Percentiles rank a stretch among this genome's conserved stretches.
These are phyloP conservation scores for Thecophora atra DNA, from an alignment of 2,888 invertebrate genomes.

Conservation along the genomic window DNA sequence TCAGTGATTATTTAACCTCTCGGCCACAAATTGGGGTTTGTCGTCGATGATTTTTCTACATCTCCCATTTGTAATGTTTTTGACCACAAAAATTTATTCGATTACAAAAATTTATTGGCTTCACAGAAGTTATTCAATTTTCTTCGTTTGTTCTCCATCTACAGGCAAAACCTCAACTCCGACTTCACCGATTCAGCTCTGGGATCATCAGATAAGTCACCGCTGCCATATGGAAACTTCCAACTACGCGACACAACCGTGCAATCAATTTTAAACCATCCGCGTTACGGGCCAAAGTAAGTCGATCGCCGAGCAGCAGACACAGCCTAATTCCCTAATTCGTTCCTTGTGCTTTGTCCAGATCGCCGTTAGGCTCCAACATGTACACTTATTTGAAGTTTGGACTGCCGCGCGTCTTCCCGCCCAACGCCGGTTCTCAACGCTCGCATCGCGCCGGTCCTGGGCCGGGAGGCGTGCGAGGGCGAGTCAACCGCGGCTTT, in stretches of 20 bases:
- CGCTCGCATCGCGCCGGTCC: constrained; percentile 70
- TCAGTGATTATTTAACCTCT: background rate
- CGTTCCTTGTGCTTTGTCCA: constrained; percentile 54
- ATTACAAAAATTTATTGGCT: constrained; percentile 31
- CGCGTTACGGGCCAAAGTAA: constrained; percentile 89
- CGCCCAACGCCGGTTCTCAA: constrained; percentile 81
- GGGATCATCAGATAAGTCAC: constrained; percentile 92
- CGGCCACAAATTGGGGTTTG: background rate
- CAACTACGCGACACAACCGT: constrained; percentile 92
- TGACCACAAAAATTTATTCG: background rate
- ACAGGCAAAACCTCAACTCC: constrained; percentile 91
- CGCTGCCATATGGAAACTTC: constrained; percentile 93
- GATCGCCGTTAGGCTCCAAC: constrained; percentile 86
- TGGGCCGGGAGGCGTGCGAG: constrained; percentile 65
- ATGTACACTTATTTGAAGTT: constrained; percentile 95
- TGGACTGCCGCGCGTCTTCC: constrained; percentile 90
- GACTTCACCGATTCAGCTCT: constrained; percentile 95
- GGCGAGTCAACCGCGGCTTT: constrained; percentile 68
- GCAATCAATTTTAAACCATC: constrained; percentile 84
- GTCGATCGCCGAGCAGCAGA: constrained; percentile 53
- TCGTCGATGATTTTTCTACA: background rate
- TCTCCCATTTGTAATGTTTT: too few relatives aligned
- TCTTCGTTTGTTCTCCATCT: constrained; percentile 32
- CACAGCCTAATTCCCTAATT: background rate
- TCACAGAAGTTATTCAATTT: constrained; percentile 23